Evolutionary conservation across 2,113 vertebrate species (phyloP), one percentile per base, ranked within the genome.

Genomic region (Pangasianodon hypophthalmus): DNA sequence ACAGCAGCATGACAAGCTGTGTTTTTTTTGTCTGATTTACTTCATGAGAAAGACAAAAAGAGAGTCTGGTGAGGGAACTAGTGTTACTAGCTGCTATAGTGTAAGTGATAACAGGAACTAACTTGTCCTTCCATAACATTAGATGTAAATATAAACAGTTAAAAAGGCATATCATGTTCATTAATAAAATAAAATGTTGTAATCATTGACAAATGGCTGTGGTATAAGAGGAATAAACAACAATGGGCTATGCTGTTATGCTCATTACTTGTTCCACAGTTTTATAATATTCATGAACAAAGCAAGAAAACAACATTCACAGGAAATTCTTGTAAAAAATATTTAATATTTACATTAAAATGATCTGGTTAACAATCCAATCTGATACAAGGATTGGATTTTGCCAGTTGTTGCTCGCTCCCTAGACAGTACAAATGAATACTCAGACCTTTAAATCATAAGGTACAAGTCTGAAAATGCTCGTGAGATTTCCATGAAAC

Each of bases 331-430:
- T 88, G 58, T 81, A 52, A 54, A 88, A 87, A 50, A 83, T 84
- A 88, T 71, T 84, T 58, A 88, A 71, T 83, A 41, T 83, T 73
- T 83, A n/a, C 64, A 58, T 21, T 46, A 56, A 83, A 88, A 71
- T 41, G 3, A 5, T 52, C 29, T 48, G 29, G 24, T 67, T 44
- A 24, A 69, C 24, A 56, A 52, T 80, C 16, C 58, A 67, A n/a
- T 82, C 79, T 19, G 79, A 7, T 56, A 7, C 29, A 50, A 21
- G n/a, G 52, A 82, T 10, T 56, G 81, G 32, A 83, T 58, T 58
- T 54, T 58, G 52, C 13, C 18, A 86, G 13, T 16, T 86, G 2
- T 44, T 32, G 9, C 37, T 13, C 9, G 21, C 44, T 69, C 19
- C 56, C 21, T 44, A 69, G 3, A 84, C 6, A 69, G 19, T 62